A percentile compares a stretch with the other conserved stretches of the same genome.
Evolutionary conservation across 1,140 invertebrate genomes (phyloP).

Genomic region (Globodera rostochiensis): DNA sequence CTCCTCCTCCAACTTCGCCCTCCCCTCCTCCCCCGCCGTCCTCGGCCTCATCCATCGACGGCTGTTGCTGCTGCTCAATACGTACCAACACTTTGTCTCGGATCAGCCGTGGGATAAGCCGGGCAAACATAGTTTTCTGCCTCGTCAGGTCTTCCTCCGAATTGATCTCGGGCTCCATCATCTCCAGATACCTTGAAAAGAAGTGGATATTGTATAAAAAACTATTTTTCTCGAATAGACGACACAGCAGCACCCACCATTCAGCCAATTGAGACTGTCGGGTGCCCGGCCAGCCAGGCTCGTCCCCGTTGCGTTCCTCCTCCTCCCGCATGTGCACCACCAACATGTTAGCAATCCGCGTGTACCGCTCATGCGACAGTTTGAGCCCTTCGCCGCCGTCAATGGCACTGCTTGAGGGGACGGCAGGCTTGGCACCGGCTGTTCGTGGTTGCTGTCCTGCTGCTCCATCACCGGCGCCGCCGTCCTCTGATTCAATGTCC

Average conservation of each 20-base stretch:
- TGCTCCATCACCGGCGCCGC: slow-evolving; percentile 32
- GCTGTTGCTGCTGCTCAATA: neutral
- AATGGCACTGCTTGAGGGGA: neutral
- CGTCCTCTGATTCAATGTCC: slow-evolving; percentile 55
- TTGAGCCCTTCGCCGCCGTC: slow-evolving; percentile 69
- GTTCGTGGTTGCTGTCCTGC: slow-evolving; percentile 14
- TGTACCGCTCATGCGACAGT: slow-evolving; percentile 92
- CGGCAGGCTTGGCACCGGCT: neutral
- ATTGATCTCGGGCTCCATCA: slow-evolving; percentile 32
- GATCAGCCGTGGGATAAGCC: slow-evolving; percentile 19
- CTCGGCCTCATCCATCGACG: neutral
- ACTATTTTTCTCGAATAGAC: too few species aligned
- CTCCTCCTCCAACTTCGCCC: neutral
- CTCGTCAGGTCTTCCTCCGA: slow-evolving; percentile 22
- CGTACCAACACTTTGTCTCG: slow-evolving; percentile 25
- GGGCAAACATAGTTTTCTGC: slow-evolving; percentile 19
- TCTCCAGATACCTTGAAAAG: slow-evolving; percentile 75
- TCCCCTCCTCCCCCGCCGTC: neutral
- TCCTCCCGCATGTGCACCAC: slow-evolving; percentile 83
- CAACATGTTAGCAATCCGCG: slow-evolving; percentile 85
- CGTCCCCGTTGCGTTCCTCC: slow-evolving; percentile 73
- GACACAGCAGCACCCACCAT: slow-evolving; percentile 76
- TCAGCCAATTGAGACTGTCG: slow-evolving; percentile 81
- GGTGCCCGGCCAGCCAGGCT: slow-evolving; percentile 72
- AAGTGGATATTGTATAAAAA: too few species aligned